phyloP scores from a whole-genome alignment of 2,797 vertebrate genomes.

The Lepus oiostolus region DNA sequence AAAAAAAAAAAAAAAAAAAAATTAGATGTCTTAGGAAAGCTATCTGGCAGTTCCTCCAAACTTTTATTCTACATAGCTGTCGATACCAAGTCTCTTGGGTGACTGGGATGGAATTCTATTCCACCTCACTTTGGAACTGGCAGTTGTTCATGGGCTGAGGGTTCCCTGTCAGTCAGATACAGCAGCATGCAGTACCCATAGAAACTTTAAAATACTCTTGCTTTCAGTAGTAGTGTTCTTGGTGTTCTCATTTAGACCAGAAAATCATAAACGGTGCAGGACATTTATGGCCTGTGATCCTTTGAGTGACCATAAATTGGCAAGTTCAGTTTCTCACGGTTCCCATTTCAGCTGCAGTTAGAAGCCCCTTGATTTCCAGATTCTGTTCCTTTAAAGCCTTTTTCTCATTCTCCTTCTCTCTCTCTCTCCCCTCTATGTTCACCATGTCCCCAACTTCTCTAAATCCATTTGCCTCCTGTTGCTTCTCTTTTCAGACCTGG shows the following conservation, averaged over 20 bases:
- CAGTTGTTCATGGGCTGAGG: background rate
- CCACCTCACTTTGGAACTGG: background rate
- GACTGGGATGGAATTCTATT: background rate
- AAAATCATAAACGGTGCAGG: background rate
- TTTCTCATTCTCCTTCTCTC: background rate
- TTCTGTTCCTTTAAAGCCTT: background rate
- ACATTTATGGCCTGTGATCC: background rate
- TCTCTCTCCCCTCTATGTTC: background rate
- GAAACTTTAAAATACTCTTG: background rate
- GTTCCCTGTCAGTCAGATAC: background rate
- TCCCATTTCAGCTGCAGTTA: background rate
- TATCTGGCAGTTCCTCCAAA: background rate
- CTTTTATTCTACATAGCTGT: background rate
- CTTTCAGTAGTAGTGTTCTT: background rate
- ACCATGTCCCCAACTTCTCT: background rate
- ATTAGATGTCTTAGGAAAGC: background rate
- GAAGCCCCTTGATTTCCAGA: background rate
- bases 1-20: no score
- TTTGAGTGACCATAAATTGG: background rate
- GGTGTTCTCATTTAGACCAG: slow-evolving; percentile 27
- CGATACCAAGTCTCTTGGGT: background rate
- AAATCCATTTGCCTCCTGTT: background rate
- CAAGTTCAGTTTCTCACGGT: background rate
- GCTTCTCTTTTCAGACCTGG: background rate
- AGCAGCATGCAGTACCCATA: background rate